Percentiles rank a stretch among this genome's conserved stretches.
phyloP scores from a whole-genome alignment of 2,888 invertebrate species.

The Andricus quercusramuli region DNA sequence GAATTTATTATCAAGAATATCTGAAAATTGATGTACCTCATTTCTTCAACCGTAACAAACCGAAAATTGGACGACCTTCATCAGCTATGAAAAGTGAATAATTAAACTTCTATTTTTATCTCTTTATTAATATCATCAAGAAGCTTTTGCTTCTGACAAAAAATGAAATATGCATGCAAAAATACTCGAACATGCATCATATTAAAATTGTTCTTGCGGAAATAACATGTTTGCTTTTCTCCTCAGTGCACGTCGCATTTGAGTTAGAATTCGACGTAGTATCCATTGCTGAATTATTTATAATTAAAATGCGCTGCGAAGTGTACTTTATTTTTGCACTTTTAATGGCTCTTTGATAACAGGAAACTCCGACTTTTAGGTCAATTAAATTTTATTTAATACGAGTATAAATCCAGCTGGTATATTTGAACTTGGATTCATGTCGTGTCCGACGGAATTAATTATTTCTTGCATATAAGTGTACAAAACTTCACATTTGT shows the following conservation, averaged over 20 bases:
- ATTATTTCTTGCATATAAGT: background rate
- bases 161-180: background rate
- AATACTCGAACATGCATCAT: constrained; percentile 2
- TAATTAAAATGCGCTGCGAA: background rate
- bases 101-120: background rate
- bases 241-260: background rate
- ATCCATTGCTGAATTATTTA: constrained; percentile 1
- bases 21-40: background rate
- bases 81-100: background rate
- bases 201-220: constrained; percentile 13
- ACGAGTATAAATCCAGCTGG: background rate
- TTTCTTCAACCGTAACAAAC: constrained; percentile 18
- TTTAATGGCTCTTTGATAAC: background rate
- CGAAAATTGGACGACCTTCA: background rate
- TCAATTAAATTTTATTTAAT: no score
- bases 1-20: background rate
- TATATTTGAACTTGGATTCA: background rate
- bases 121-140: background rate
- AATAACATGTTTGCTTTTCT: constrained; percentile 22
- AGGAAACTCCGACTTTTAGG: background rate
- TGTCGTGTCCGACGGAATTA: background rate
- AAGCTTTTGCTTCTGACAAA: background rate
- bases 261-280: background rate
- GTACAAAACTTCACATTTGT: background rate
- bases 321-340: background rate